Evolutionary conservation across 2,797 vertebrate species (phyloP).

Genomic region (Poecile montanus): DNA sequence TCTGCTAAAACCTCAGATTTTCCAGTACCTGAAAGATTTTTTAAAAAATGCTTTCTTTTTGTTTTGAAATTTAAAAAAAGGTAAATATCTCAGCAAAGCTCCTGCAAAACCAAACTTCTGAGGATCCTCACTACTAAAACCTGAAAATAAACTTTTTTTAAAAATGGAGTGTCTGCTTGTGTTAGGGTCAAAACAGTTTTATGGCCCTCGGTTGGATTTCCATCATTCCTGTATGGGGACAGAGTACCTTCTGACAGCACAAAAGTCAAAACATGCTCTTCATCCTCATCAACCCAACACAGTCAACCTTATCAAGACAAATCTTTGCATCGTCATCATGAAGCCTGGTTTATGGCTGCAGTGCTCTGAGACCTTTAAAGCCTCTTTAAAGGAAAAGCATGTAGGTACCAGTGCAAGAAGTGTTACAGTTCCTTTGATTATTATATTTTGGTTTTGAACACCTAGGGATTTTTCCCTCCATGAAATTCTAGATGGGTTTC

Average conservation of each 20-base stretch:
- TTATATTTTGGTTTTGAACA: background rate
- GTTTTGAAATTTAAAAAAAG: background rate
- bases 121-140: background rate
- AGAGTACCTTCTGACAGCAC: background rate
- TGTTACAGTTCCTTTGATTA: background rate
- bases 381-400: background rate
- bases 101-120: background rate
- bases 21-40: background rate
- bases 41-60: background rate
- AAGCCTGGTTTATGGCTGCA: background rate
- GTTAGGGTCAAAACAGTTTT: background rate
- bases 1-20: background rate
- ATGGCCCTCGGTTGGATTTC: background rate
- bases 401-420: background rate
- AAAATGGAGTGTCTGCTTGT: background rate
- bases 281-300: background rate
- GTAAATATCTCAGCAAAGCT: background rate
- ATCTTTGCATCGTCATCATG: background rate
- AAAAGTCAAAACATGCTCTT: slow-evolving; percentile 26
- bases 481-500: background rate
- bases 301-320: background rate
- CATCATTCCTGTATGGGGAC: background rate
- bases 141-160: background rate
- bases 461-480: fast-evolving
- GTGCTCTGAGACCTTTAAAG: background rate